Base-by-base conservation (phyloP, 2,888 invertebrate species). In the Trachelus stipa region DNA sequence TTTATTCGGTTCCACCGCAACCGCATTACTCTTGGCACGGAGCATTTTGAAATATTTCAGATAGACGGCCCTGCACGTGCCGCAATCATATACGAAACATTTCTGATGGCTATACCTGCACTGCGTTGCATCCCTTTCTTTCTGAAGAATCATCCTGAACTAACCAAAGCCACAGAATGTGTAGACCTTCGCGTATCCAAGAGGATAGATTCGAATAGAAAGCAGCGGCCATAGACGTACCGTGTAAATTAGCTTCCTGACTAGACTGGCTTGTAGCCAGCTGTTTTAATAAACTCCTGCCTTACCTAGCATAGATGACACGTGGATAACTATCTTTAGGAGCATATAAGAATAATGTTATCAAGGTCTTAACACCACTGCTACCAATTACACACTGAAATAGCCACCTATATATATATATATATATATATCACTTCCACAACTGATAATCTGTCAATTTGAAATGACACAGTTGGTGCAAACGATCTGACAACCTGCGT, bases 231-330 rank as follows among this genome's bases (percentile, higher is more conserved):
- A 56, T 56, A 23, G 56, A 23, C 56, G 56, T 56, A 56, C 56
- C 56, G 56, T 56, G 56, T 56, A 56, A 56, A 56, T 56, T 56
- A 23, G 56, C 56, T 56, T 71, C 34, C 34, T 34, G 71, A 34
- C 71, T 31, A 30, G 34, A 33, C 34, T 71, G 71, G 71, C 71
- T 34, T 15, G 3, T 68, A 35, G 68, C 56, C 77, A 77, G 77
- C 73, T 77, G 77, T 68, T 77, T 77, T 73, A 77, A 73, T 74
- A 77, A 74, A 77, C 77, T 34, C 74, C 34, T 69, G 35, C 23
- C 1, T 74, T n/a, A 34, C 4, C 35, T 23, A 56, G 56, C 56
- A 56, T 56, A 56, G 23, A 23, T 56, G 56, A 6, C 56, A 23
- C 56, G 56, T 6, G 9, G 56, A 56, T 56, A 23, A 23, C 56